Base-by-base conservation (phyloP, 1,140 invertebrate species). In the Saxidomus purpurata region DNA sequence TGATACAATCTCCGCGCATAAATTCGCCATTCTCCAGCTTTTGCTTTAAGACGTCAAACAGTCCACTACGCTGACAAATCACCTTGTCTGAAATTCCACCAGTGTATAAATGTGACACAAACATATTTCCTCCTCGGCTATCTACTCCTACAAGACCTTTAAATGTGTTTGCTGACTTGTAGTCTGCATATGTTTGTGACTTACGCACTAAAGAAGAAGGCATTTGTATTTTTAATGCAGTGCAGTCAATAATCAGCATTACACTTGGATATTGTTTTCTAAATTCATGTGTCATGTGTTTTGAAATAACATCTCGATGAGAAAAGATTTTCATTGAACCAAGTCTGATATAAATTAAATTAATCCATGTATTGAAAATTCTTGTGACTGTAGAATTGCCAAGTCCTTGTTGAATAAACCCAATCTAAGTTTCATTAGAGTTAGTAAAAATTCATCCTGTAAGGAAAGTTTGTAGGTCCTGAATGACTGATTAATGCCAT, bases 371-470 rank as follows among this genome's bases (percentile, higher is more conserved):
- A 3, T 52, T 79, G 49, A 79, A 79, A 49, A 79, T 71, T 49
- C 36, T 79, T 49, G 22, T 79, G 1, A 79, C 76, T n/a, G 76
- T 79, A 25, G 76, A 49, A 1, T 25, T n/a, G 76, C 49, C 19
- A 79, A 79, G 36, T 49, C 76, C 31, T 79, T 79, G 28, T 79
- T 79, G 28, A 79, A 49, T 79, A 79, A 79, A 28, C 76, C 76
- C 1, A 79, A 22, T 79, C 43, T 79, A n/a, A 79, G 25, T 55
- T 52, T 79, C 76, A 79, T 79, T 22, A 79, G 2, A 13, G 22
- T 52, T 55, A 49, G 36, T 34, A 79, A 25, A 52, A 52, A 36
- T 25, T 49, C 76, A 11, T 79, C 76, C 25, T 76, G 36, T 22
- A 43, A 25, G 25, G 36, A 36, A 69, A n/a, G 28, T 69, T 28